Evolutionary conservation across 2,797 vertebrate genomes (phyloP).

Genomic region (Bucorvus abyssinicus): DNA sequence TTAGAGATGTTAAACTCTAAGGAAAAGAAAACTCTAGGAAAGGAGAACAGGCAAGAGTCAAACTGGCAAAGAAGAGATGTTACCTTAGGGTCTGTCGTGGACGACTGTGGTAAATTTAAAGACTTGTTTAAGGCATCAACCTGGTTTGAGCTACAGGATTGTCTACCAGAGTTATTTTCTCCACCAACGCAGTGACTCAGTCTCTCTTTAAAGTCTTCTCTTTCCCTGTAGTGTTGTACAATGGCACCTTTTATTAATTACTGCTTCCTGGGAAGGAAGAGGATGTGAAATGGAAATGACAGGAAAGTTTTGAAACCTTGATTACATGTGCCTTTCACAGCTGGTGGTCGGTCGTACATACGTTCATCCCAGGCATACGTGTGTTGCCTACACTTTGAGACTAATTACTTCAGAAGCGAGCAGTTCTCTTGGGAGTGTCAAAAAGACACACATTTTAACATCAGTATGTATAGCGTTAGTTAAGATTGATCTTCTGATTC

Average conservation of each 20-base stretch:
- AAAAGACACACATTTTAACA: not conserved
- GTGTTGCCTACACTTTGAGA: not conserved
- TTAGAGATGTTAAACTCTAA: not conserved
- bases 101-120: not conserved
- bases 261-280: not conserved
- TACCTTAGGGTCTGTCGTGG: not conserved
- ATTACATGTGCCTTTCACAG: not conserved
- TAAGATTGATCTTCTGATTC: not conserved
- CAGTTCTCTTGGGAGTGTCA: not conserved
- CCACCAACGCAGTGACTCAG: not conserved
- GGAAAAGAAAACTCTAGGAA: not conserved
- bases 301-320: not conserved
- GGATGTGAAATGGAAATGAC: no score
- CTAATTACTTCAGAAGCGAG: not conserved
- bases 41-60: not conserved
- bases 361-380: not conserved
- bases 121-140: not conserved
- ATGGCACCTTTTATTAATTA: not conserved
- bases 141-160: not conserved
- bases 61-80: not conserved
- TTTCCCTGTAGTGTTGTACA: not conserved
- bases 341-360: fast-evolving
- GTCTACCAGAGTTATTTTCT: not conserved
- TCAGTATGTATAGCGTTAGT: not conserved
- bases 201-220: not conserved